These are phyloP conservation scores for Corythornis vintsioides DNA, from an alignment of 2,113 vertebrate genomes.

Conservation along the genomic window DNA sequence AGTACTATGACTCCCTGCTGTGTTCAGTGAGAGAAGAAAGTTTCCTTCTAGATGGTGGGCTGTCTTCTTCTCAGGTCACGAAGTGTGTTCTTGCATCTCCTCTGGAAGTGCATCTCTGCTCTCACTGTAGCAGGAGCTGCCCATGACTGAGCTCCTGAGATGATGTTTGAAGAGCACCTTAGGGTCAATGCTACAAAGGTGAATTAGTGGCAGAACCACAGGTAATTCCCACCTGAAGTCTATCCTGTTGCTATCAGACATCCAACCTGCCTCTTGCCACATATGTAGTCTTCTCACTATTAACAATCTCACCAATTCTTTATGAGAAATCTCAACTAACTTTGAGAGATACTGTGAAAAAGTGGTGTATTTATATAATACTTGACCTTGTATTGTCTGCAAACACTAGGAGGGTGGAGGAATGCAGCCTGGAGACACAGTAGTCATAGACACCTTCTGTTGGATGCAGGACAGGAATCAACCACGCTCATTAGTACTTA, in stretches of 20 bases:
- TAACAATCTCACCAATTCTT: not conserved
- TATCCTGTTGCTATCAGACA: not conserved
- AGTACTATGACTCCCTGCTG: not conserved
- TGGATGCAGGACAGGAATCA: not conserved
- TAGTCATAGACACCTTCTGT: not conserved
- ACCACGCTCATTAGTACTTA: not conserved
- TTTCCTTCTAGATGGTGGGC: not conserved
- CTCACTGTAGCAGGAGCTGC: not conserved
- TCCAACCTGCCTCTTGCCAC: not conserved
- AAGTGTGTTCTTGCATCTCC: not conserved
- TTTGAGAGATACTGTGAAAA: not conserved
- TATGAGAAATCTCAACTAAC: not conserved
- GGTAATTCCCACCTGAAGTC: not conserved
- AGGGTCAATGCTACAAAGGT: not conserved
- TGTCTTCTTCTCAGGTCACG: not conserved
- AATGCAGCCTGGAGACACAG: not conserved
- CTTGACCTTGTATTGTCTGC: not conserved
- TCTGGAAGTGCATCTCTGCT: not conserved
- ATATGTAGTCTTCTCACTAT: accelerated
- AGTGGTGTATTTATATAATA: accelerated
- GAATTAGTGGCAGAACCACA: not conserved
- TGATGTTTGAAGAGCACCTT: not conserved
- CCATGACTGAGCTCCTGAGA: not conserved
- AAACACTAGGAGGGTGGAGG: not conserved
- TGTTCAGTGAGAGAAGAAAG: not conserved